These are phyloP conservation scores for Xylota segnis DNA, from an alignment of 2,888 invertebrate genomes.

Conservation along the genomic window DNA sequence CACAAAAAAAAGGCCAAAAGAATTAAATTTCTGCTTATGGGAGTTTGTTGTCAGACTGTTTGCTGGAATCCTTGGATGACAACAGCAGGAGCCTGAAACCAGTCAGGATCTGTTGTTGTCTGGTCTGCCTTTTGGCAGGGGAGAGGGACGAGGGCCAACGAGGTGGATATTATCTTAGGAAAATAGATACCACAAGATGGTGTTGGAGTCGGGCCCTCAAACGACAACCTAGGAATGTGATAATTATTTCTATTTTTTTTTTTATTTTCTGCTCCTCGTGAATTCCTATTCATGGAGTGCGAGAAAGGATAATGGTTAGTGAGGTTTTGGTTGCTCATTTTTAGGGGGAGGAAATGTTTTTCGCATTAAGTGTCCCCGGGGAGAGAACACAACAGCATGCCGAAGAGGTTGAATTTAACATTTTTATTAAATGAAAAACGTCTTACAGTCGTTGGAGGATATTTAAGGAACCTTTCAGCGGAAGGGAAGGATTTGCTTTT, in stretches of 20 bases:
- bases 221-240: constrained; percentile 35
- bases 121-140: background rate
- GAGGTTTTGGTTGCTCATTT: constrained; percentile 41
- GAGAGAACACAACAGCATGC: background rate
- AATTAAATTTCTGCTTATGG: constrained; percentile 39
- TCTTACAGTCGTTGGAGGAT: constrained; percentile 13
- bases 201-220: constrained; percentile 10
- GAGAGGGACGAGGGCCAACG: background rate
- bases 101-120: constrained; percentile 19
- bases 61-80: constrained; percentile 17
- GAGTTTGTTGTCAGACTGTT: constrained; percentile 39
- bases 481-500: background rate
- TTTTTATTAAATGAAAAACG: constrained; percentile 19
- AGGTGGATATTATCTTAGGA: background rate
- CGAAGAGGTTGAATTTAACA: background rate
- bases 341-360: constrained; percentile 27
- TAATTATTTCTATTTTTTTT: constrained; percentile 32
- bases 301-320: constrained; percentile 49
- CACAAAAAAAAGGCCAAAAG: background rate
- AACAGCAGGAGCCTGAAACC: constrained; percentile 20
- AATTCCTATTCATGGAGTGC: constrained; percentile 49
- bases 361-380: constrained; percentile 16
- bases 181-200: constrained; percentile 16
- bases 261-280: background rate
- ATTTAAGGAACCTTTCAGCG: constrained; percentile 1